Conservation (phyloP, 2,888 invertebrate genomes). For the Mesorhabditis spiculigera region DNA sequence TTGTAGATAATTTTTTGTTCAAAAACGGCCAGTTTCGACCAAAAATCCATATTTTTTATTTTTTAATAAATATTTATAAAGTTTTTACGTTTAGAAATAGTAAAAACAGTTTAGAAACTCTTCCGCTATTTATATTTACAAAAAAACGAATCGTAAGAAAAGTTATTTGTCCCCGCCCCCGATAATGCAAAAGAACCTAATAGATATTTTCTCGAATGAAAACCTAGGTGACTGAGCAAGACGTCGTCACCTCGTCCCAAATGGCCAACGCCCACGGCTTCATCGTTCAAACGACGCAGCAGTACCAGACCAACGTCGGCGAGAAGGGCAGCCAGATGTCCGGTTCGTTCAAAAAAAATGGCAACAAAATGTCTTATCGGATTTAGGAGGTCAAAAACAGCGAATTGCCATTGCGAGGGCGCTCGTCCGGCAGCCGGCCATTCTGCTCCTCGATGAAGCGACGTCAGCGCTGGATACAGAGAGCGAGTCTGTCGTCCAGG, state of each 20-base stretch:
- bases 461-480: slow-evolving; percentile 53
- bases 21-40: too few relatives aligned
- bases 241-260: slow-evolving; percentile 56
- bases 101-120: too few relatives aligned
- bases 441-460: slow-evolving; percentile 53
- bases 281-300: slow-evolving; percentile 58
- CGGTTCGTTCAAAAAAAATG: slow-evolving; percentile 41
- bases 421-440: slow-evolving; percentile 47
- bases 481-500: slow-evolving; percentile 48
- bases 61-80: too few relatives aligned
- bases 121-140: too few relatives aligned
- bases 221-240: slow-evolving; percentile 17
- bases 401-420: slow-evolving; percentile 51
- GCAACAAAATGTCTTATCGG: too few relatives aligned
- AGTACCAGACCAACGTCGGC: slow-evolving; percentile 61
- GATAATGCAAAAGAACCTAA: too few relatives aligned
- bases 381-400: slow-evolving; percentile 47
- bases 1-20: too few relatives aligned
- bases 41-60: too few relatives aligned
- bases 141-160: too few relatives aligned
- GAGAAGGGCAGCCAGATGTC: slow-evolving; percentile 62
- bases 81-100: too few relatives aligned
- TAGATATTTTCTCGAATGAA: neutral
- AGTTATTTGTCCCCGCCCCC: too few relatives aligned
- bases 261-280: slow-evolving; percentile 62